Evolutionary conservation across 2,113 vertebrate species (phyloP).

Genomic region (Colossoma macropomum): DNA sequence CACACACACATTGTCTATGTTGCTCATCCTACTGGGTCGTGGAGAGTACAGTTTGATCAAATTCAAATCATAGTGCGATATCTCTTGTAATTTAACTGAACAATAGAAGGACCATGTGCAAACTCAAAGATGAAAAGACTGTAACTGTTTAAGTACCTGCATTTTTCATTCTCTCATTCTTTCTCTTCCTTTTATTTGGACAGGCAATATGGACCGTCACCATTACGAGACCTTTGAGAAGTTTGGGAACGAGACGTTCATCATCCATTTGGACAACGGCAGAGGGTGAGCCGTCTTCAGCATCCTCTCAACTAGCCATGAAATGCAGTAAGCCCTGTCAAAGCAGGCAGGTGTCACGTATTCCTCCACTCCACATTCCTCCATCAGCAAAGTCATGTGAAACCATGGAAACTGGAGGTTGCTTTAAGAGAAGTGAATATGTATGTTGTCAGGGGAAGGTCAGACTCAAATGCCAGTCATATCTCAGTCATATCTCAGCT

Average conservation of each 20-base stretch:
- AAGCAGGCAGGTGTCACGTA: background rate
- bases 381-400: conserved; percentile 4
- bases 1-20: no score
- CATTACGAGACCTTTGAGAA: conserved; percentile 99
- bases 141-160: background rate
- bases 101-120: no score
- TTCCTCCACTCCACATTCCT: background rate
- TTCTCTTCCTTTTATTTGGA: background rate
- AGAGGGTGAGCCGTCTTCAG: conserved; percentile 81
- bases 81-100: no score
- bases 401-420: conserved; percentile 42
- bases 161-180: background rate
- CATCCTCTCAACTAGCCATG: background rate
- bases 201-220: conserved; percentile 99
- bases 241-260: conserved; percentile 96
- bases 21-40: no score
- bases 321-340: conserved; percentile 1
- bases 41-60: no score
- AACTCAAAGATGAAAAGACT: background rate
- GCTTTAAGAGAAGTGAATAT: conserved; percentile 20
- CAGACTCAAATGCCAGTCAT: conserved; percentile 12
- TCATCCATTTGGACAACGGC: conserved; percentile 97
- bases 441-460: conserved; percentile 20
- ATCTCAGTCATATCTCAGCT: background rate
- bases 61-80: no score